Evolutionary conservation across 2,113 vertebrate genomes (phyloP), one percentile per base, ranked within the genome.

Genomic region (Megaceryle torquata): DNA sequence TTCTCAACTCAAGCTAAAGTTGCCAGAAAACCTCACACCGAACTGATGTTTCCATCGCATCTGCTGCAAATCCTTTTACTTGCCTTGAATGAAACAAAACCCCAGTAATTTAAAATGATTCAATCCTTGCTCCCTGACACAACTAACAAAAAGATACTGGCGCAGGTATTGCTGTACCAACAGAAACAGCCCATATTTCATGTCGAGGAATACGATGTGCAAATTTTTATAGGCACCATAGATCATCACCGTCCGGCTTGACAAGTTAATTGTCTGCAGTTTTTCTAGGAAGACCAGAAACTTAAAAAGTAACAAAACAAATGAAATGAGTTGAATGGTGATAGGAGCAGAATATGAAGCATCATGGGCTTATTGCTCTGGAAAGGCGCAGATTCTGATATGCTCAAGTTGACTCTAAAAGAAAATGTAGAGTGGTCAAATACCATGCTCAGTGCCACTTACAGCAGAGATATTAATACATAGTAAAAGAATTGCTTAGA

Each of bases 241-340:
- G 89, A 91, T 96, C 82, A 88, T 79, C 80, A 21, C 89, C 93
- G 81, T 24, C 64, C 25, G 1, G 31, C 72, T 59, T 82, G 92
- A 90, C 92, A 95, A 88, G 82, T 81, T 93, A 90, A 95, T 93
- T 88, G 78, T 70, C 72, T 59, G 29, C 81, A 41, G 79, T 81
- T 95, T 96, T 77, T 68, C 82, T 41, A 92, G 54, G 70, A 90
- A 97, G 96, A 93, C 44, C 14, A 86, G 64, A 64, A 89, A 91
- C 67, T 89, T 71, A 29, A 75, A 88, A 93, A 95, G 88, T 43
- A 95, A 86, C 63, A 80, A 56, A 90, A 92, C 86, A 87, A 96
- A 83, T 20, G 5, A 59, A 59, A 60, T 46, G 24, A 84, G 86
- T 8, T 54, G 77, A 95, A 59, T 2, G 5, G 72, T 29, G 78